phyloP scores from a whole-genome alignment of 1,140 invertebrate genomes.

The Hylaeus anthracinus region DNA sequence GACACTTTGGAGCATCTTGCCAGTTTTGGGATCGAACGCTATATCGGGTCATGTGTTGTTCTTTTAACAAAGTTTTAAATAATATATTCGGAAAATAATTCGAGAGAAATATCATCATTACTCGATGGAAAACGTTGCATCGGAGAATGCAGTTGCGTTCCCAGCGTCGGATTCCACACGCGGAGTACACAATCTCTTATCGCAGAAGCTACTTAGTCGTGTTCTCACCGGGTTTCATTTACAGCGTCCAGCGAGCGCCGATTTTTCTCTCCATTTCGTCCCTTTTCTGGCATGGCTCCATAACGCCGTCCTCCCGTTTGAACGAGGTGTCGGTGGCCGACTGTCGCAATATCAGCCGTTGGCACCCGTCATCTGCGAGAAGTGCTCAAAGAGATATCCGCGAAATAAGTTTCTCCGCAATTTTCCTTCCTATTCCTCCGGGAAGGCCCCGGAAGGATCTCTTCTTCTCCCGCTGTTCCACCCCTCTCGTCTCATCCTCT shows the following conservation, averaged over 20 bases:
- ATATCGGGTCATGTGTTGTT: neutral
- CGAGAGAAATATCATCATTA: too few relatives aligned
- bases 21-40: neutral
- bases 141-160: too few relatives aligned
- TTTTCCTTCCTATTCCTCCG: slow-evolving; percentile 62
- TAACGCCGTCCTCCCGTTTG: slow-evolving; percentile 15
- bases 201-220: neutral
- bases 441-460: slow-evolving; percentile 42
- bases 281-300: neutral
- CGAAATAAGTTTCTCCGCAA: slow-evolving; percentile 75
- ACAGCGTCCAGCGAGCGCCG: neutral
- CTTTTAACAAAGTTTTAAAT: too few relatives aligned
- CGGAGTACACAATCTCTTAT: neutral
- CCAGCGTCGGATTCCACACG: too few relatives aligned
- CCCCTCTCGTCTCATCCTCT: neutral
- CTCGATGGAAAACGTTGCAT: neutral
- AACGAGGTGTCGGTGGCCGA: slow-evolving; percentile 47
- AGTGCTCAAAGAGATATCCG: slow-evolving; percentile 75
- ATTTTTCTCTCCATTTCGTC: slow-evolving; percentile 26
- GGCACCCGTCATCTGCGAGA: slow-evolving; percentile 71
- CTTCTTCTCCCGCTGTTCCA: slow-evolving; percentile 8
- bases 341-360: slow-evolving; percentile 68
- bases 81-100: too few relatives aligned
- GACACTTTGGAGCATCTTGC: slow-evolving; percentile 21
- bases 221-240: slow-evolving; percentile 11